A percentile compares a stretch with the other conserved stretches of the same genome.
Evolutionary conservation across 2,888 invertebrate species (phyloP).

Genomic region (Polyommatus icarus): DNA sequence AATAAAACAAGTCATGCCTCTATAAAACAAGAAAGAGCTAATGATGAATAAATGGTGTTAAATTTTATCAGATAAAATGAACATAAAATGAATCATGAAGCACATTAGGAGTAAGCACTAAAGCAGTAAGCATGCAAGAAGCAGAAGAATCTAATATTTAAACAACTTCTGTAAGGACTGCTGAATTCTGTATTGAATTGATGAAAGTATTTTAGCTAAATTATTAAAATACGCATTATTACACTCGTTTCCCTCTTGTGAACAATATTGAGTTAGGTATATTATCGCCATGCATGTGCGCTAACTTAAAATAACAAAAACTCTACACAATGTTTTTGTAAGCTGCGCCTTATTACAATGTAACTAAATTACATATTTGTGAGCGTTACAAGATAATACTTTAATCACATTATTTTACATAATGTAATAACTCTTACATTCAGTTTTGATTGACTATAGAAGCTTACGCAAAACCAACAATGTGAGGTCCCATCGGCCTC

Average conservation of each 20-base stretch:
- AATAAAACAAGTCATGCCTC: too few species aligned
- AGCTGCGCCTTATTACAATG: not conserved
- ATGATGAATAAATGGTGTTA: too few species aligned
- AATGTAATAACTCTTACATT: not conserved
- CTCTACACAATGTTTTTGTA: not conserved
- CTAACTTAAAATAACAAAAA: slow-evolving; percentile 11
- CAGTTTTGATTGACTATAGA: not conserved
- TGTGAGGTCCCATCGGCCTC: slow-evolving; percentile 57
- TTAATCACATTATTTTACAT: not conserved
- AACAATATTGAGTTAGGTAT: not conserved
- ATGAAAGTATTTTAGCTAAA: too few species aligned
- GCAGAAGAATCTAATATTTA: too few species aligned
- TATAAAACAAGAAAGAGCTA: not conserved
- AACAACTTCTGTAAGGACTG: too few species aligned
- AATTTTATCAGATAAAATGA: too few species aligned
- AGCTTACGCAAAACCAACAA: slow-evolving; percentile 53
- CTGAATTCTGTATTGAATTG: too few species aligned
- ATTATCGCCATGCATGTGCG: not conserved
- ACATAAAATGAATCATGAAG: too few species aligned
- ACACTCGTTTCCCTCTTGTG: too few species aligned
- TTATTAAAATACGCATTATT: too few species aligned
- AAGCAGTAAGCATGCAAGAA: too few species aligned
- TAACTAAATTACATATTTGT: not conserved
- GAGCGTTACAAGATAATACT: not conserved
- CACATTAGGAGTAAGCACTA: too few species aligned